Conservation (phyloP, 2,888 invertebrate species). For the Loripinus fragilis region DNA sequence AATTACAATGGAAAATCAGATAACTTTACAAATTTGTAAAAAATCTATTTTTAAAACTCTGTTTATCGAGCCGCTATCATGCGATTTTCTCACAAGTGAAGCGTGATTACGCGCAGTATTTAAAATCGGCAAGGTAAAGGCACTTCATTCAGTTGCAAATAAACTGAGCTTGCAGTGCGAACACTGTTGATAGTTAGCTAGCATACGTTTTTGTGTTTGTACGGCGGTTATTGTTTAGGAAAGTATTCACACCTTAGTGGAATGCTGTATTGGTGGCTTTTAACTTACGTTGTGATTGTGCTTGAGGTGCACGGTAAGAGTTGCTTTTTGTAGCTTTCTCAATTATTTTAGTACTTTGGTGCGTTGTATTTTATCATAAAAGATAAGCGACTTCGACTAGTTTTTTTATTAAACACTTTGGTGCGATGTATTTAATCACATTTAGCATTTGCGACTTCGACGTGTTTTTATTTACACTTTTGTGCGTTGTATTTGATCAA, state of each 20-base stretch:
- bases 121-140: background rate
- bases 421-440: no score
- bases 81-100: constrained; percentile 8
- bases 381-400: no score
- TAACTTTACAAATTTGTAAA: background rate
- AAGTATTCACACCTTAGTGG: background rate
- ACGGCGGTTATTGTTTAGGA: background rate
- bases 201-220: background rate
- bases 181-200: no score
- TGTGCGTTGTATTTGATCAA: no score
- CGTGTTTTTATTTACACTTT: no score
- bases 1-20: background rate
- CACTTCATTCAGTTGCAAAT: background rate
- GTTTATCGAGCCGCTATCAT: background rate
- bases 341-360: no score
- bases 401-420: no score
- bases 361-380: no score
- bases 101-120: constrained; percentile 15
- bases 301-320: background rate
- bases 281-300: background rate
- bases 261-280: background rate
- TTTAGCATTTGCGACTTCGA: no score
- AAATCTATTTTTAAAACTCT: background rate
- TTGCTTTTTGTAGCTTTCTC: background rate
- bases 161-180: background rate